A percentile compares a stretch with the other conserved stretches of the same genome.
Conservation (phyloP, 2,113 vertebrate species). For the Emydocephalus ijimae region DNA sequence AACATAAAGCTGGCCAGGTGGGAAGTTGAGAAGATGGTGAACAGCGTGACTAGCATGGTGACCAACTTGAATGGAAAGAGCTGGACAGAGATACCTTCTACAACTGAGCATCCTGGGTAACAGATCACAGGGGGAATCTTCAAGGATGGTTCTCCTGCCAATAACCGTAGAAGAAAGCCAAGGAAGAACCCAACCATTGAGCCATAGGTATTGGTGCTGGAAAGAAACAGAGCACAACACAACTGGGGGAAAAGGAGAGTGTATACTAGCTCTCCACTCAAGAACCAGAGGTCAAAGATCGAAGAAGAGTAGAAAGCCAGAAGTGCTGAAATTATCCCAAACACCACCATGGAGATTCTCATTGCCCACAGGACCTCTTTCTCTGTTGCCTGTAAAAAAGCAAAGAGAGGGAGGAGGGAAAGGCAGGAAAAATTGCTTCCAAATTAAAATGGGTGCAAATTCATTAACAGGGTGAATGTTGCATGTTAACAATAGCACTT, state of each 20-base stretch:
- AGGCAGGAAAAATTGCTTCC: background rate
- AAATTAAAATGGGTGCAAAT: background rate
- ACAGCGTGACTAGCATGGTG: slow-evolving; percentile 65
- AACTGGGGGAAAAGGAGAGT: slow-evolving; percentile 80
- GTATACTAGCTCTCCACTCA: slow-evolving; percentile 78
- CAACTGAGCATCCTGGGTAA: slow-evolving; percentile 69
- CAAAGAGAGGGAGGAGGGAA: background rate
- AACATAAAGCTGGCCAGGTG: slow-evolving; percentile 63
- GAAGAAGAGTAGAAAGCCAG: slow-evolving; percentile 76
- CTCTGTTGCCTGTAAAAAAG: slow-evolving; percentile 72
- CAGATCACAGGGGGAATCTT: slow-evolving; percentile 56
- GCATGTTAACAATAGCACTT: background rate
- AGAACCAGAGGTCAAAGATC: slow-evolving; percentile 79
- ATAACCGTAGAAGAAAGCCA: slow-evolving; percentile 69
- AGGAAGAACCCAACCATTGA: slow-evolving; percentile 66
- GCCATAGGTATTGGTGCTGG: slow-evolving; percentile 71
- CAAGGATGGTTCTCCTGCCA: slow-evolving; percentile 73
- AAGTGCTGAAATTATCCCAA: slow-evolving; percentile 66
- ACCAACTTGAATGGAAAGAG: slow-evolving; percentile 73
- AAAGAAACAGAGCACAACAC: slow-evolving; percentile 75
- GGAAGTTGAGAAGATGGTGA: slow-evolving; percentile 61
- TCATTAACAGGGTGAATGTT: background rate
- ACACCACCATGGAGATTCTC: slow-evolving; percentile 71
- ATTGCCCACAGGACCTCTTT: slow-evolving; percentile 77
- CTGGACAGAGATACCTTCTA: slow-evolving; percentile 63